A percentile compares a stretch with the other conserved stretches of the same genome.
Evolutionary conservation across 2,113 vertebrate species (phyloP).

Genomic region (Junco hyemalis): DNA sequence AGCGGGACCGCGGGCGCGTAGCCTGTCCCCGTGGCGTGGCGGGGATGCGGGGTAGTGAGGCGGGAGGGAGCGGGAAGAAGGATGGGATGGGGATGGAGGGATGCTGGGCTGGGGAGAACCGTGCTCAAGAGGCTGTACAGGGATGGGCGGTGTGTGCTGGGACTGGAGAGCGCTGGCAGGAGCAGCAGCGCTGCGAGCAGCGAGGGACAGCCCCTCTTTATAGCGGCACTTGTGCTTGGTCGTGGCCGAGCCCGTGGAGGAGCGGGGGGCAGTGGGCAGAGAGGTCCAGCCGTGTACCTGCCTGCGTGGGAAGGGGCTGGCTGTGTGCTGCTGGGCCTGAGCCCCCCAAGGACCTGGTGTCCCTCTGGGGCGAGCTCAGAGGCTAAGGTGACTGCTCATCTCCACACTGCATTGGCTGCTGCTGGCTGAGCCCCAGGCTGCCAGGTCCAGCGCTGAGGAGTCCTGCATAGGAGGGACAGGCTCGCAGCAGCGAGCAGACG

Average conservation of each 20-base stretch:
- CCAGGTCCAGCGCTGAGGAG: background rate
- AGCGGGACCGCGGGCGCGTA: background rate
- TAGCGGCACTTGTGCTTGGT: background rate
- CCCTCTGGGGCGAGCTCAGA: background rate
- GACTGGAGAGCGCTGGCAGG: background rate
- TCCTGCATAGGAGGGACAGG: constrained; percentile 14
- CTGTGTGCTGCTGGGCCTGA: background rate
- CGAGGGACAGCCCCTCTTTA: background rate
- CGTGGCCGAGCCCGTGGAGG: background rate
- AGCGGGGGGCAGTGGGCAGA: background rate
- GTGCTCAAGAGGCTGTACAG: background rate
- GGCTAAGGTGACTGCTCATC: constrained; percentile 43
- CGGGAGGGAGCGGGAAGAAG: background rate
- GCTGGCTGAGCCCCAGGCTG: constrained; percentile 45
- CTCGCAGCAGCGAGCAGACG: background rate
- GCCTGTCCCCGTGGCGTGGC: background rate
- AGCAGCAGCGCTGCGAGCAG: no score
- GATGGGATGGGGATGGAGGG: background rate
- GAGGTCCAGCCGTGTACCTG: fast-evolving
- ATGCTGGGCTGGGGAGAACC: background rate
- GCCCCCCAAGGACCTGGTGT: background rate
- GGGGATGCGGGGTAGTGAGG: background rate
- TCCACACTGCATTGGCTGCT: constrained; percentile 50
- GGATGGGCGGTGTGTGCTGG: background rate
- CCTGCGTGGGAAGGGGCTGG: background rate